phyloP scores from a whole-genome alignment of 2,797 vertebrate species.

The Syngnathus rostellatus region DNA sequence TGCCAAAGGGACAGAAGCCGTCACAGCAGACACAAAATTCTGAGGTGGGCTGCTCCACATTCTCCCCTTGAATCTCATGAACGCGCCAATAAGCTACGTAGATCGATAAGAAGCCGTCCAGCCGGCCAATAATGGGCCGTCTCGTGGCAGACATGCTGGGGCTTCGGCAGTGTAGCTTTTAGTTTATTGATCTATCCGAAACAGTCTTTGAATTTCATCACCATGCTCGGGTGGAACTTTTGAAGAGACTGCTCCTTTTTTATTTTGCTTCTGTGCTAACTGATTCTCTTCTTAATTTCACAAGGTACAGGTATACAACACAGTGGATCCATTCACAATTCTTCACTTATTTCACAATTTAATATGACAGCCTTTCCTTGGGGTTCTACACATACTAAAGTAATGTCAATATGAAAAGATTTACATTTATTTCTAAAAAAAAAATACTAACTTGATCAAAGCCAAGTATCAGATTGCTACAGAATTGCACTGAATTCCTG shows the following conservation, averaged over 20 bases:
- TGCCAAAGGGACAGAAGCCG: constrained; percentile 91
- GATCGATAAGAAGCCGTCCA: constrained; percentile 46
- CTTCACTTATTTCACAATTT: too few relatives aligned
- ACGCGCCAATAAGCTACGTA: constrained; percentile 17
- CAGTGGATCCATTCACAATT: neutral
- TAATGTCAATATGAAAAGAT: too few relatives aligned
- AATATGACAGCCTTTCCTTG: too few relatives aligned
- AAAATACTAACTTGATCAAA: too few relatives aligned
- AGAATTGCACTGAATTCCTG: too few relatives aligned
- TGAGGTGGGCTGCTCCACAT: constrained; percentile 74
- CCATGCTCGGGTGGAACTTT: neutral
- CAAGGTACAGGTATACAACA: constrained; percentile 1
- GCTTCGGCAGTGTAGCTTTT: constrained; percentile 16
- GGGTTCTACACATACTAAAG: too few relatives aligned
- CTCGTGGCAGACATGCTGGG: constrained; percentile 13
- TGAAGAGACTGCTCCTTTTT: neutral
- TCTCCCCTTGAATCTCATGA: constrained; percentile 20
- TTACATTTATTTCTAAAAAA: too few relatives aligned
- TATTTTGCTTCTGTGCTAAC: constrained; percentile 7
- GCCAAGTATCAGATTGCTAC: too few relatives aligned
- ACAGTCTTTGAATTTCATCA: constrained; percentile 11
- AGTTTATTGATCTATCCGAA: constrained; percentile 45
- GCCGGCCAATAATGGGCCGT: constrained; percentile 23
- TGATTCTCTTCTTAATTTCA: constrained; percentile 13
- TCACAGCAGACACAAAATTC: constrained; percentile 89